Percentiles rank a stretch among this genome's conserved stretches.
These are phyloP conservation scores for Hippocampus zosterae DNA, from an alignment of 2,113 vertebrate genomes.

Conservation along the genomic window DNA sequence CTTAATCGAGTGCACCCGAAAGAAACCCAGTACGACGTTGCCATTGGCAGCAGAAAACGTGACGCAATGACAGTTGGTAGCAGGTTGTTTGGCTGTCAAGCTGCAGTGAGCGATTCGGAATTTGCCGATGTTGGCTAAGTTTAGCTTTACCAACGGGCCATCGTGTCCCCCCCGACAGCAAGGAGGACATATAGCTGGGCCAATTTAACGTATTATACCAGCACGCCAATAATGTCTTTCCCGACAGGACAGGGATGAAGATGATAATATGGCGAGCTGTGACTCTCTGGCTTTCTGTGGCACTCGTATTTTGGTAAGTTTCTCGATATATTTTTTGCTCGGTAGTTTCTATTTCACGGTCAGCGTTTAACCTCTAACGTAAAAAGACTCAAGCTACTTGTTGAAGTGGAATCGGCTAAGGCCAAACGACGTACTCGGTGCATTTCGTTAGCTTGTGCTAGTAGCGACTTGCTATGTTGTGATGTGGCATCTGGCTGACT, in stretches of 20 bases:
- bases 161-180: not conserved
- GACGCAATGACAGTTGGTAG: conserved; percentile 5
- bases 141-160: not conserved
- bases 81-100: conserved; percentile 32
- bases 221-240: conserved; percentile 58
- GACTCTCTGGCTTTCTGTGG: conserved; percentile 58
- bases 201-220: conserved; percentile 7
- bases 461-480: conserved; percentile 30
- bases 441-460: conserved; percentile 13
- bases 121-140: not conserved
- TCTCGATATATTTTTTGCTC: rapidly evolving
- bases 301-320: conserved; percentile 61
- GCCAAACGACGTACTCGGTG: too few relatives aligned
- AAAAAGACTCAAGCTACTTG: not conserved
- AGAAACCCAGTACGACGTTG: not conserved
- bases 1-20: conserved; percentile 16
- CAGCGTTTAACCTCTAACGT: not conserved
- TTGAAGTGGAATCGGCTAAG: not conserved
- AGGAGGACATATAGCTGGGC: not conserved
- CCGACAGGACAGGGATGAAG: conserved; percentile 66
- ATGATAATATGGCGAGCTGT: conserved; percentile 60
- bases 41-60: conserved; percentile 40
- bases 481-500: conserved; percentile 65
- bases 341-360: not conserved
- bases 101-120: not conserved